Conservation (phyloP, 2,888 invertebrate species). For the Hirtodrosophila trivittata region DNA sequence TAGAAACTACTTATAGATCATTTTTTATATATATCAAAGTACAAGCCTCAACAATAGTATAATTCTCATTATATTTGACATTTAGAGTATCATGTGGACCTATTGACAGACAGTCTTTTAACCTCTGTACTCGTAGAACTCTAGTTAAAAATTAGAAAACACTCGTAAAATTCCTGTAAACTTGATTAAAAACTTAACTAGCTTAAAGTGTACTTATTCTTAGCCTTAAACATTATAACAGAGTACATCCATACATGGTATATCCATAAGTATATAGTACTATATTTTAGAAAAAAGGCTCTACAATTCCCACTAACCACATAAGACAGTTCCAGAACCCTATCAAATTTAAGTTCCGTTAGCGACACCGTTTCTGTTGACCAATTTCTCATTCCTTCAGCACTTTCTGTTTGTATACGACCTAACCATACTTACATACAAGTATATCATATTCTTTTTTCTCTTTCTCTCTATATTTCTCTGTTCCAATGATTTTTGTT, state of each 20-base stretch:
- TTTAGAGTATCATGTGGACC: constrained; percentile 15
- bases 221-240: neutral
- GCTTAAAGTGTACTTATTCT: constrained; percentile 21
- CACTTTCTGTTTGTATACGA: constrained; percentile 28
- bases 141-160: constrained; percentile 19
- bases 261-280: neutral
- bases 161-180: constrained; percentile 25
- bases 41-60: constrained; percentile 5
- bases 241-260: neutral
- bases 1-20: constrained; percentile 6
- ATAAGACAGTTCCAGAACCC: constrained; percentile 46
- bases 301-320: constrained; percentile 39
- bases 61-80: constrained; percentile 9
- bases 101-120: constrained; percentile 7
- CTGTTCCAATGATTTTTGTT: neutral
- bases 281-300: constrained; percentile 13
- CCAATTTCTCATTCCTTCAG: constrained; percentile 18
- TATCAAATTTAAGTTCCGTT: constrained; percentile 32
- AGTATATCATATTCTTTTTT: constrained; percentile 26
- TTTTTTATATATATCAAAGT: constrained; percentile 1
- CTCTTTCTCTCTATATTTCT: constrained; percentile 5
- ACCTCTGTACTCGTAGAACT: constrained; percentile 4
- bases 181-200: constrained; percentile 13
- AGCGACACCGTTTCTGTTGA: constrained; percentile 22
- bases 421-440: constrained; percentile 23